These are phyloP conservation scores for Seladonia tumulorum DNA, from an alignment of 2,888 invertebrate species.

Conservation along the genomic window DNA sequence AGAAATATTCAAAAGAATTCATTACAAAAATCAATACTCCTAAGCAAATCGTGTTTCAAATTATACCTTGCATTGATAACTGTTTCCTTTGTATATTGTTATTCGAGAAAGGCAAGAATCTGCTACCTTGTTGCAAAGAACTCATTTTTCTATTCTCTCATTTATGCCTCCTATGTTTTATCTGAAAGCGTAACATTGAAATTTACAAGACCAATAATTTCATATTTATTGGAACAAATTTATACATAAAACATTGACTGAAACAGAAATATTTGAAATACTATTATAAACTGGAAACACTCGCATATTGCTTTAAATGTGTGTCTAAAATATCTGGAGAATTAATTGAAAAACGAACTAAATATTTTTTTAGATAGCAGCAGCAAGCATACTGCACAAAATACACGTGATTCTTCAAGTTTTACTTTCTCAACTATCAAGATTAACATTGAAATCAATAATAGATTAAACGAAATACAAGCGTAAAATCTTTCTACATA, in stretches of 20 bases:
- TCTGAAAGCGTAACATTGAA: slow-evolving; percentile 79
- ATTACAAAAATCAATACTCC: neutral
- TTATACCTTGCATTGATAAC: slow-evolving; percentile 84
- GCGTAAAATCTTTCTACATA: neutral
- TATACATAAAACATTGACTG: neutral
- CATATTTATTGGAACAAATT: neutral
- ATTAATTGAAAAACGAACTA: neutral
- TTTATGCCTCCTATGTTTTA: slow-evolving; percentile 82
- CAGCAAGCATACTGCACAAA: neutral
- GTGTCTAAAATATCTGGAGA: neutral
- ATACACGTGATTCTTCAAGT: neutral
- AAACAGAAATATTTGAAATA: slow-evolving; percentile 16
- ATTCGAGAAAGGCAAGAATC: slow-evolving; percentile 87
- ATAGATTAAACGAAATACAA: neutral
- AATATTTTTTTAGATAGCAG: neutral
- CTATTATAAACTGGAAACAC: neutral
- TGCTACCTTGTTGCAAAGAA: slow-evolving; percentile 87
- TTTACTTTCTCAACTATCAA: neutral
- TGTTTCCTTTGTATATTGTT: slow-evolving; percentile 87
- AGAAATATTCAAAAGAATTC: neutral
- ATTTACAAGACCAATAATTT: neutral
- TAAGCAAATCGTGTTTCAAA: neutral
- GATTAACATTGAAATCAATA: neutral
- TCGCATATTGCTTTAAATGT: neutral
- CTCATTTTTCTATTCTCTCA: slow-evolving; percentile 84